These are phyloP conservation scores for Myrmecophaga tridactyla DNA, from an alignment of 2,113 vertebrate genomes.

Conservation along the genomic window DNA sequence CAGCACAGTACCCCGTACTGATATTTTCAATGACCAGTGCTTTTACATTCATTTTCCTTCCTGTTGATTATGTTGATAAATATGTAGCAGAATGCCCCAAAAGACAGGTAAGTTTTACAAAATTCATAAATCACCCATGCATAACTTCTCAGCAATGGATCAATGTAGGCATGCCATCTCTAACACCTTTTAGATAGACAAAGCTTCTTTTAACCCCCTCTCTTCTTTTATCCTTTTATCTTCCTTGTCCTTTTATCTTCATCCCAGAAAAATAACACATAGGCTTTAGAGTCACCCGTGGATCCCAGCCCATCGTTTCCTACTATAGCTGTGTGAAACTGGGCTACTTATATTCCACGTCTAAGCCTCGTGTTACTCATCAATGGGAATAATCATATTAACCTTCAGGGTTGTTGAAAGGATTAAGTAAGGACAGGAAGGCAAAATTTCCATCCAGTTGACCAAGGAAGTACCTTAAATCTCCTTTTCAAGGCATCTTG, in stretches of 20 bases:
- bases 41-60: background rate
- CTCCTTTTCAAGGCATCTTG: no score
- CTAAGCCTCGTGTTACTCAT: background rate
- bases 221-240: background rate
- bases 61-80: background rate
- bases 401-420: background rate
- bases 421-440: background rate
- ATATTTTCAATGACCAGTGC: fast-evolving
- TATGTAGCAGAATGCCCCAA: background rate
- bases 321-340: background rate
- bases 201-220: background rate
- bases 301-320: background rate
- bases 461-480: no score
- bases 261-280: background rate
- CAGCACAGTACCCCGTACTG: background rate
- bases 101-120: background rate
- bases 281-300: background rate
- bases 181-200: background rate
- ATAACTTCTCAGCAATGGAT: background rate
- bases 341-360: background rate
- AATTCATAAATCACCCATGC: background rate
- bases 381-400: background rate
- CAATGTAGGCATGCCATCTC: background rate
- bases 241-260: background rate
- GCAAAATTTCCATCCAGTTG: no score